A percentile compares a stretch with the other conserved stretches of the same genome.
Evolutionary conservation across 2,888 invertebrate species (phyloP).

Genomic region (Zygothrica quintamaculata): DNA sequence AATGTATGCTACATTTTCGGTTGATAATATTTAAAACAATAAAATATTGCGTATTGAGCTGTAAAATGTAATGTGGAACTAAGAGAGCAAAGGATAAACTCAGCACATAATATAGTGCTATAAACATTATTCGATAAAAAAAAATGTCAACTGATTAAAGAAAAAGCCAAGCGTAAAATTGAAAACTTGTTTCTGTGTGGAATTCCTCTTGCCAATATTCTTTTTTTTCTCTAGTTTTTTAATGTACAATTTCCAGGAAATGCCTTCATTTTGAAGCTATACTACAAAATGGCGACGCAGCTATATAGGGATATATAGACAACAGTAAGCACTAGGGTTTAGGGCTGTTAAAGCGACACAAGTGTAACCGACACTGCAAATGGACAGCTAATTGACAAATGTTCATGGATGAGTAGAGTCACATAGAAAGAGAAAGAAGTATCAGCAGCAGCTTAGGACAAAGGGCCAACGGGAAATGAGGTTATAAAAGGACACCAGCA

Average conservation of each 20-base stretch:
- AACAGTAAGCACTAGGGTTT: conserved; percentile 16
- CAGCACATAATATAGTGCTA: no score
- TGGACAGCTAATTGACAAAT: conserved; percentile 72
- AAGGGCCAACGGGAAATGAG: conserved; percentile 46
- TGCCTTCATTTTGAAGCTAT: conserved; percentile 6
- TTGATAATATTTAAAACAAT: no score
- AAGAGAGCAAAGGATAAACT: no score
- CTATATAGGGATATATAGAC: conserved; percentile 3
- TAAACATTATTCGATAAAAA: no score
- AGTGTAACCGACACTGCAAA: conserved; percentile 36
- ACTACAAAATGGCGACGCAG: conserved; percentile 49
- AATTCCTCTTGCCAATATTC: neutral
- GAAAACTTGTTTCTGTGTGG: neutral
- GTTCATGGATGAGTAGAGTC: conserved; percentile 26
- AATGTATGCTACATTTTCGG: conserved; percentile 42
- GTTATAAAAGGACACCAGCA: conserved; percentile 28
- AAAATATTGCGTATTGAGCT: no score
- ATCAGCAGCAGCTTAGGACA: no score
- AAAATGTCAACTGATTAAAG: no score
- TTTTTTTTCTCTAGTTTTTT: no score
- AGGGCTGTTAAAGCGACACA: neutral
- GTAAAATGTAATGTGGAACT: no score
- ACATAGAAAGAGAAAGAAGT: neutral
- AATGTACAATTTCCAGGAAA: conserved; percentile 23
- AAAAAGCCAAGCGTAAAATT: conserved; percentile 17